Evolutionary conservation across 35 echinoderm and acorn worm species (phyloP).

Genomic region (Lytechinus variegatus): DNA sequence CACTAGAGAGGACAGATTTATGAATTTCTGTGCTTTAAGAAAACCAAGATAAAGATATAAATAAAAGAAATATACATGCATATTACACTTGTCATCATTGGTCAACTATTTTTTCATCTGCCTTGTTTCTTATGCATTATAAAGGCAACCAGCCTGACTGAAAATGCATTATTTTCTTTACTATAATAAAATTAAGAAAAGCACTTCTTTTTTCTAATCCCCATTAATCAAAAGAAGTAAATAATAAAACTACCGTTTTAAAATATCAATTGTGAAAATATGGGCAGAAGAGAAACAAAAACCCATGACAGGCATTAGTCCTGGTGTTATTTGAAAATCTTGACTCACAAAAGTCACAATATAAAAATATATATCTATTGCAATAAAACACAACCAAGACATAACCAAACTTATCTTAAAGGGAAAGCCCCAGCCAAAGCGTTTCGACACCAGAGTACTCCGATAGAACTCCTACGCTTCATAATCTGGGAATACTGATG

Average conservation of each 20-base stretch:
- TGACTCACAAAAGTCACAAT: background rate
- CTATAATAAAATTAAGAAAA: background rate
- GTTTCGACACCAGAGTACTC: background rate
- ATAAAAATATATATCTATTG: slow-evolving; percentile 16
- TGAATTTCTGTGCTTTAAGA: background rate
- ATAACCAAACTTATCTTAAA: background rate
- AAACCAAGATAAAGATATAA: background rate
- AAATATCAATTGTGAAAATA: background rate
- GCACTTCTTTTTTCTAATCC: background rate
- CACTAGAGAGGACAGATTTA: background rate
- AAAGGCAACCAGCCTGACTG: background rate
- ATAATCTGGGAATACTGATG: slow-evolving; percentile 4
- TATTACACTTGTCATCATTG: background rate
- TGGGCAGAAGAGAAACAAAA: background rate
- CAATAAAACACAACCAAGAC: slow-evolving; percentile 13
- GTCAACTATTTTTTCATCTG: background rate
- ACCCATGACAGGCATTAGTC: background rate
- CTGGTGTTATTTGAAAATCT: background rate
- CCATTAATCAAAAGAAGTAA: background rate
- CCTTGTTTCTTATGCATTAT: background rate
- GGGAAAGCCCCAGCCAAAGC: background rate
- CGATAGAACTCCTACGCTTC: background rate
- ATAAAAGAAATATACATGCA: background rate
- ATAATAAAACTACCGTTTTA: background rate
- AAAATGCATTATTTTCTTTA: background rate